Conservation (phyloP, 2,113 vertebrate genomes). For the Poecile atricapillus region DNA sequence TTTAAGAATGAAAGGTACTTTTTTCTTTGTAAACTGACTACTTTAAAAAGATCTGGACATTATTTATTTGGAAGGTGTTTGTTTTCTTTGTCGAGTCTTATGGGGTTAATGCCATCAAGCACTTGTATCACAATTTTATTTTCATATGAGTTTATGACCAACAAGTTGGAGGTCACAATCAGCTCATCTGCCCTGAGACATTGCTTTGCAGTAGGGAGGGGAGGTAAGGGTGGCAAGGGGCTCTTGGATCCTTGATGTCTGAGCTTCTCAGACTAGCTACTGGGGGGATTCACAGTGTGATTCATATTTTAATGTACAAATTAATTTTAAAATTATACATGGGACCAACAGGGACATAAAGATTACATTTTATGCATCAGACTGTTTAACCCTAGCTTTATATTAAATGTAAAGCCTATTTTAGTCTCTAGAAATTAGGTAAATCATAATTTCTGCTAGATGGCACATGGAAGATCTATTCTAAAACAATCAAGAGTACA, state of each 20-base stretch:
- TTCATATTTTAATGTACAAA: background rate
- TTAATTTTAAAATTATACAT: background rate
- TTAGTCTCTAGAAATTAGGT: background rate
- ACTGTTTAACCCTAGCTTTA: background rate
- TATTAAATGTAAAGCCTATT: background rate
- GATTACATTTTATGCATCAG: background rate
- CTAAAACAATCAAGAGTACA: background rate
- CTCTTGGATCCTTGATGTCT: background rate
- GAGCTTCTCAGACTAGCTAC: background rate
- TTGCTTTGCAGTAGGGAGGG: fast-evolving
- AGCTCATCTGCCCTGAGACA: background rate
- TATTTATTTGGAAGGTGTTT: background rate
- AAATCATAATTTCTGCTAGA: background rate
- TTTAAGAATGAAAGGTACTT: background rate
- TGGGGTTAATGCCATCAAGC: background rate
- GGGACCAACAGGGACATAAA: background rate
- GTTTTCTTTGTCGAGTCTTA: fast-evolving
- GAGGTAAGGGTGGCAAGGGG: fast-evolving
- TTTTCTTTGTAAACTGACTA: background rate
- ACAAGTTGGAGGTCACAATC: background rate
- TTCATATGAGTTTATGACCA: background rate
- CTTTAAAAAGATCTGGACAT: background rate
- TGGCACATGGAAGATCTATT: background rate
- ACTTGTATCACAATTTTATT: background rate
- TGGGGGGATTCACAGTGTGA: background rate